Base-by-base conservation (phyloP, 2,797 vertebrate species). In the Microtus obscurus region DNA sequence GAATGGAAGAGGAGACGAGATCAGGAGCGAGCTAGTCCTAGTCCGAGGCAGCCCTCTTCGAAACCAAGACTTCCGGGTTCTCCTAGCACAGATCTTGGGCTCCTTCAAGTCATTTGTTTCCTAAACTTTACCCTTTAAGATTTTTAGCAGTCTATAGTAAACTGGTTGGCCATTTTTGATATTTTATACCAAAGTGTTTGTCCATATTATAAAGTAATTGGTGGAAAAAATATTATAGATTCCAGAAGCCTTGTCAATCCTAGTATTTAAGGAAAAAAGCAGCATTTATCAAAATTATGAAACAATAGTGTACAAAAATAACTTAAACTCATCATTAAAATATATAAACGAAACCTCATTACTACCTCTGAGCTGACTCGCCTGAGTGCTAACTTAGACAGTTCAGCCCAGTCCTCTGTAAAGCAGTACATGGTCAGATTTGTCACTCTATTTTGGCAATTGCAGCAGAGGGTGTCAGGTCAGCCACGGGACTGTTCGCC, bases 401-500 rank as follows among this genome's bases (percentile, higher is more conserved):
- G 82, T 82, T 97, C 89, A 65, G 88, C 53, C 87, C 97, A 98
- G 93, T 96, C 88, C 37, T 53, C 11, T 29, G 94, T 91, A 73
- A 63, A 96, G 96, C 89, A 96, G 74, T 90, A 95, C 59, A 3
- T 63, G 96, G 97, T 89, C 90, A 73, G n/a, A 97, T 89, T 91
- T 93, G 81, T 94, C 92, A 85, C 96, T 96, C 98, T 97, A 96
- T 95, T 95, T 96, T 97, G 93, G 96, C 96, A 94, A 96, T 88
- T 79, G 90, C 56, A 94, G 81, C 51, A 83, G 93, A 97, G 89
- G 97, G 88, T 92, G 96, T 77, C 95, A 97, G 97, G 96, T 97
- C 97, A 98, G 94, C 29, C 92, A 61, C 48, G 65, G 89, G 86
- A 97, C 96, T 97, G 91, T 98, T 98, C 98, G 96, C 96, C 95